Conservation (phyloP, 2,888 invertebrate genomes). For the Rhaphigaster nebulosa region DNA sequence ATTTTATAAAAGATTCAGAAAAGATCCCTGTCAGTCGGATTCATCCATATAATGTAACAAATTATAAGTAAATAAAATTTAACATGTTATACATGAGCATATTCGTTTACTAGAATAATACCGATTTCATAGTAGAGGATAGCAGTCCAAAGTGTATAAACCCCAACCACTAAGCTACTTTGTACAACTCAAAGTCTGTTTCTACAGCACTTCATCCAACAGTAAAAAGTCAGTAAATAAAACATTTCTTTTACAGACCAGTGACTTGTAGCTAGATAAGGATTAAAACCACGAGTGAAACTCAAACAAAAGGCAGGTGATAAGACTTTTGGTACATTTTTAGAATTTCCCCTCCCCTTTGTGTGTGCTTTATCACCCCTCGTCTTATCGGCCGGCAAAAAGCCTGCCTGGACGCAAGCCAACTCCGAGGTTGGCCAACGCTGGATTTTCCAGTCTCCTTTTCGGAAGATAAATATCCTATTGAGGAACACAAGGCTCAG, state of each 20-base stretch:
- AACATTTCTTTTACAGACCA: background rate
- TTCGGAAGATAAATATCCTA: background rate
- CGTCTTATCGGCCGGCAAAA: background rate
- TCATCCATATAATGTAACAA: too few species aligned
- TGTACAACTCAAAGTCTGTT: too few species aligned
- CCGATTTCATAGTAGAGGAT: too few species aligned
- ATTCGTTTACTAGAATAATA: too few species aligned
- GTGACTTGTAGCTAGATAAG: background rate
- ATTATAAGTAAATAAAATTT: too few species aligned
- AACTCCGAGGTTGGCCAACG: background rate
- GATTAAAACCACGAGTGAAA: background rate
- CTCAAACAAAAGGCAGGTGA: slow-evolving; percentile 22
- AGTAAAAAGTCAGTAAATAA: background rate
- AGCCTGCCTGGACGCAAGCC: background rate
- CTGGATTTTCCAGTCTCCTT: background rate
- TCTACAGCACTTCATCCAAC: too few species aligned
- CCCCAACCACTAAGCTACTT: too few species aligned
- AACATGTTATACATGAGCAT: too few species aligned
- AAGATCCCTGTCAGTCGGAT: too few species aligned
- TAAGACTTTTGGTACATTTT: background rate
- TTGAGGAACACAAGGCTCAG: background rate
- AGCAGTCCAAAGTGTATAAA: too few species aligned
- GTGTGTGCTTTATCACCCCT: background rate
- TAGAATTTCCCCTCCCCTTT: background rate
- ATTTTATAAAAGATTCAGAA: too few species aligned